Base-by-base conservation (phyloP, 2,888 invertebrate genomes). In the Gasteruption jaculator region DNA sequence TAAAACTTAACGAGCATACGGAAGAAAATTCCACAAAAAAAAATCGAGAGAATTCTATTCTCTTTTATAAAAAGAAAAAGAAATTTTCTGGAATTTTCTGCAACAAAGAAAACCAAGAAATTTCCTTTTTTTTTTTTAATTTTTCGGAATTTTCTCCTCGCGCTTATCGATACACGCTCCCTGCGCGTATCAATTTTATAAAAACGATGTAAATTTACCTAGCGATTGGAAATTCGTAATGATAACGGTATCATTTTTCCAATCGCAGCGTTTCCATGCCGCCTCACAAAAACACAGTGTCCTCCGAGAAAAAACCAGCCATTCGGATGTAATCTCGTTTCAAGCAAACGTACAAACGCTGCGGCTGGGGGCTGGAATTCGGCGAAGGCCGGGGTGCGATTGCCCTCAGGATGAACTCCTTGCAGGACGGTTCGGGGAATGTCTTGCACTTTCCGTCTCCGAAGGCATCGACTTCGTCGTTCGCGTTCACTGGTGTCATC, bases 301-400 rank as follows among this genome's bases (percentile, higher is more conserved):
- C 87, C 53, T 84, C 81, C 0, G 86, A 81, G 63, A 89, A 89
- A n/a, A 86, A 86, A 4, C 87, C 88, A 40, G 83, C 83, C 32
- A 90, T 68, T 49, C 86, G 73, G 59, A 86, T 80, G 48, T 83
- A 80, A 35, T 84, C 81, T 26, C 79, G 76, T 43, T 78, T 78
- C 10, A 89, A 68, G 48, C 84, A 77, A 10, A 83, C 85, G 50
- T 84, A 80, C 69, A 86, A 74, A 53, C 83, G 74, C 57, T 86
- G 86, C 2, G 84, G 82, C 36, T 78, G 74, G 27, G 74, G 71
- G 6, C 75, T 72, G 0, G 83, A 83, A 51, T 77, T 76, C 1
- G 76, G 72, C 8, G 80, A 76, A 3, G 85, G 85, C 39, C 81
- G 70, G 1, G 78, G 74, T 14, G 79, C 76, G 29, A 73, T 61